Conservation (phyloP, 2,797 vertebrate species). For the Bradypodion ventrale region DNA sequence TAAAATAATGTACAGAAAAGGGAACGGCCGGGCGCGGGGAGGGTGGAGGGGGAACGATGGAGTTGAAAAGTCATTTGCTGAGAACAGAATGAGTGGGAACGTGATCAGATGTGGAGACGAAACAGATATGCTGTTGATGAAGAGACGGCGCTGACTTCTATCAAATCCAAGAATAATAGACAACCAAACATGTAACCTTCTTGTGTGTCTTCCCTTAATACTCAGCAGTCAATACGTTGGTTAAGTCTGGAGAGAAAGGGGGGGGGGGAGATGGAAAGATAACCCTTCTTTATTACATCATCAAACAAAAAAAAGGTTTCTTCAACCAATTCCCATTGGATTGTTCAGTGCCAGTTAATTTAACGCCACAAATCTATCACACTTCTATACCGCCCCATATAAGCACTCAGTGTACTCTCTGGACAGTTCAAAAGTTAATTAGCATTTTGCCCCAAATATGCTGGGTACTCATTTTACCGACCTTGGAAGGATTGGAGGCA, state of each 20-base stretch:
- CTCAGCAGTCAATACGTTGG: slow-evolving; percentile 86
- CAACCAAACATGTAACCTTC: slow-evolving; percentile 80
- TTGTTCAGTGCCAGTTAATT: no score
- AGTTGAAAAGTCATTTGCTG: slow-evolving; percentile 72
- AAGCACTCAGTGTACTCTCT: no score
- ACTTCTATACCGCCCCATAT: no score
- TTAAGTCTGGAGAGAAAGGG: slow-evolving; percentile 84
- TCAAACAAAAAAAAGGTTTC: not conserved
- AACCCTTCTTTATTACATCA: not conserved
- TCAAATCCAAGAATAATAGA: slow-evolving; percentile 83
- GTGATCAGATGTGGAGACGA: slow-evolving; percentile 78
- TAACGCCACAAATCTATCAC: no score
- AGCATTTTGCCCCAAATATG: no score
- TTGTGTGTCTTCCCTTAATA: slow-evolving; percentile 74
- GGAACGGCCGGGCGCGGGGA: slow-evolving; percentile 72
- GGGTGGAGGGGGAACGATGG: slow-evolving; percentile 33
- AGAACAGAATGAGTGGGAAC: slow-evolving; percentile 80
- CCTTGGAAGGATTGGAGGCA: no score
- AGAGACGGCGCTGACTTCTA: slow-evolving; percentile 77
- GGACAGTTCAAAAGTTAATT: no score
- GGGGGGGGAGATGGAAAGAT: slow-evolving; percentile 38
- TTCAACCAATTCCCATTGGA: not conserved
- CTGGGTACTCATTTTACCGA: no score
- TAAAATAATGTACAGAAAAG: slow-evolving; percentile 74
- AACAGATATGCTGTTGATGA: slow-evolving; percentile 79